These are phyloP conservation scores for Euclidia mi DNA, from an alignment of 2,888 invertebrate species.

Conservation along the genomic window DNA sequence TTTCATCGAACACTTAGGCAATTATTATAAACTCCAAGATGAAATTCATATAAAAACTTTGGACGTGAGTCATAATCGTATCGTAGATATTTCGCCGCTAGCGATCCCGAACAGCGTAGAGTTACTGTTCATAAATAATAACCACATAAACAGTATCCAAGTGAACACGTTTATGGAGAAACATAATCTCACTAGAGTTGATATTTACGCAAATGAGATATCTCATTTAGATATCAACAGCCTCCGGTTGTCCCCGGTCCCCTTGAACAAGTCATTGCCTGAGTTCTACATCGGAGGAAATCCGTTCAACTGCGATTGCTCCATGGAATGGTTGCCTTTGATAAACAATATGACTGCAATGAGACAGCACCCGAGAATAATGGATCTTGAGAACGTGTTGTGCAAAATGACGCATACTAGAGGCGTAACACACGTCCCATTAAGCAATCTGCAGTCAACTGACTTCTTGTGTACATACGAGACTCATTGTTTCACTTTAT, in stretches of 20 bases:
- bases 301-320: conserved; percentile 98
- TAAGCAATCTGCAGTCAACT: conserved; percentile 93
- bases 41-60: conserved; percentile 95
- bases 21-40: conserved; percentile 96
- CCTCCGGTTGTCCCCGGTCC: conserved; percentile 93
- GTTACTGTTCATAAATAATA: conserved; percentile 96
- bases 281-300: conserved; percentile 98
- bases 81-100: conserved; percentile 94
- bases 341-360: conserved; percentile 96
- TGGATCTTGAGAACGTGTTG: conserved; percentile 96
- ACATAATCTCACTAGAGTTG: conserved; percentile 95
- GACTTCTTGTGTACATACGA: conserved; percentile 98
- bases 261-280: conserved; percentile 93
- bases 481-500: conserved; percentile 97
- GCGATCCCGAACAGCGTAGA: conserved; percentile 97
- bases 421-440: conserved; percentile 93
- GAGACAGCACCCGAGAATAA: conserved; percentile 95
- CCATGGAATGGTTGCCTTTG: conserved; percentile 98
- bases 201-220: conserved; percentile 97
- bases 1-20: conserved; percentile 96
- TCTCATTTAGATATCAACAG: conserved; percentile 95
- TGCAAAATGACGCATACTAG: conserved; percentile 96
- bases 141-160: conserved; percentile 94
- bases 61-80: conserved; percentile 97
- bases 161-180: conserved; percentile 97